Evolutionary conservation across 2,797 vertebrate species (phyloP).

Genomic region (Eidolon dupreanum): DNA sequence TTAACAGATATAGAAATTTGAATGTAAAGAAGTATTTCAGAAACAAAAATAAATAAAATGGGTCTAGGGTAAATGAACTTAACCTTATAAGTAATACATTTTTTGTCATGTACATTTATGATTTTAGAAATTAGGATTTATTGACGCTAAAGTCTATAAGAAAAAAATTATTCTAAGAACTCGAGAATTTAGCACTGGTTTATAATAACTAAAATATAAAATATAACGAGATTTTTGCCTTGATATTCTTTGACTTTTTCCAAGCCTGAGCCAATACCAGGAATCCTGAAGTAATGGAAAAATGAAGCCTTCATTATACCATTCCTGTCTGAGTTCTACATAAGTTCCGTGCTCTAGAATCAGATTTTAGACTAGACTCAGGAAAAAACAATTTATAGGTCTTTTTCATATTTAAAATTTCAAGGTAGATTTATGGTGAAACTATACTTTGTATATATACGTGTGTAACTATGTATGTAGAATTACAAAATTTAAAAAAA

Average conservation of each 20-base stretch:
- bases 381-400: not conserved
- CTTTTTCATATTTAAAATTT: slow-evolving; percentile 22
- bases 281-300: not conserved
- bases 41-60: slow-evolving; percentile 9
- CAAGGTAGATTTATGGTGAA: not conserved
- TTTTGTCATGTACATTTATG: not conserved
- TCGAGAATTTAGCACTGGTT: not conserved
- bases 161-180: not conserved
- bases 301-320: not conserved
- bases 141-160: not conserved
- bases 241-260: not conserved
- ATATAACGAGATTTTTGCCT: not conserved
- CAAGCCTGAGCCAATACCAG: not conserved
- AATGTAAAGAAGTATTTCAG: slow-evolving; percentile 4
- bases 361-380: not conserved
- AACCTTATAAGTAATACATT: not conserved
- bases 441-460: not conserved
- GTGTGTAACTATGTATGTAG: not conserved
- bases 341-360: not conserved
- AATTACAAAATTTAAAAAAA: not conserved
- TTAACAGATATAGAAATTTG: not conserved
- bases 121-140: not conserved
- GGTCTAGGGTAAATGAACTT: not conserved
- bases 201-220: not conserved
- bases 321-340: not conserved